These are phyloP conservation scores for Apamea epomidion DNA, from an alignment of 2,888 invertebrate species.

Conservation along the genomic window DNA sequence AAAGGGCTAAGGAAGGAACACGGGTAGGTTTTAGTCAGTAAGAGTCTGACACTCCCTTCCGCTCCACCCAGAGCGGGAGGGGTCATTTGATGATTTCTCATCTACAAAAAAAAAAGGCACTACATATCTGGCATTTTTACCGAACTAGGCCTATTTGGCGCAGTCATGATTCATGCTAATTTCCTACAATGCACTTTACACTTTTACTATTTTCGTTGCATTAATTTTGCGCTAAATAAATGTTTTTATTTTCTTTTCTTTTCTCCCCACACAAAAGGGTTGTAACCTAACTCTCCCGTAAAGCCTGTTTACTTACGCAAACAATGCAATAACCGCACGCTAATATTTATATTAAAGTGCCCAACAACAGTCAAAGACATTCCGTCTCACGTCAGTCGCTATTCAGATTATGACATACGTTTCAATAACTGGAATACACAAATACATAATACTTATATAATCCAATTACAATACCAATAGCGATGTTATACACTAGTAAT, in stretches of 20 bases:
- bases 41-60: too few relatives aligned
- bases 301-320: not conserved
- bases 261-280: not conserved
- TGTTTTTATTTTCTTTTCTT: not conserved
- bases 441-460: conserved; percentile 52
- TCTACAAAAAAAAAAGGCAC: too few relatives aligned
- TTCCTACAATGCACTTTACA: not conserved
- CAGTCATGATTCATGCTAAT: not conserved
- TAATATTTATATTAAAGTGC: conserved; percentile 41
- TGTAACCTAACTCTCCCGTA: not conserved
- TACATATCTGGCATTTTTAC: not conserved
- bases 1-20: too few relatives aligned
- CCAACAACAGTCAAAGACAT: not conserved
- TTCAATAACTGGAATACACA: conserved; percentile 52
- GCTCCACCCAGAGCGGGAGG: too few relatives aligned
- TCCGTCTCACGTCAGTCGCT: conserved; percentile 10
- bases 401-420: conserved; percentile 38
- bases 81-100: too few relatives aligned
- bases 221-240: not conserved
- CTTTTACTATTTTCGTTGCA: not conserved
- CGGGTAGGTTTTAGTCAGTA: too few relatives aligned
- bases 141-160: not conserved
- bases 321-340: conserved; percentile 27
- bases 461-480: conserved; percentile 51
- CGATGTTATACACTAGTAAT: conserved; percentile 47